These are phyloP conservation scores for Barbus barbus DNA, from an alignment of 2,113 vertebrate genomes.

Conservation along the genomic window DNA sequence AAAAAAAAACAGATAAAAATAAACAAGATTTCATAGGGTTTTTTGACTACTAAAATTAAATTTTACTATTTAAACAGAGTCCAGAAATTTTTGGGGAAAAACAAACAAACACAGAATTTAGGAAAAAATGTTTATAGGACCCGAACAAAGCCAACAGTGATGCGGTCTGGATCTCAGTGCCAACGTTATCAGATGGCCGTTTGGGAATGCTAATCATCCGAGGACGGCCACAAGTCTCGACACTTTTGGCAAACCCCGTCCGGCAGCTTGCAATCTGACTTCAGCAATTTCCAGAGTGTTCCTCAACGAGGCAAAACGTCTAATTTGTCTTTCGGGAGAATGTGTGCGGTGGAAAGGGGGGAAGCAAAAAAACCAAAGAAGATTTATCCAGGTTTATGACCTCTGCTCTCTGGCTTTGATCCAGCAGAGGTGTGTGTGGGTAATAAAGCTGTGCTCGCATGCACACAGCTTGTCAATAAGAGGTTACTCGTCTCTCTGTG, in stretches of 20 bases:
- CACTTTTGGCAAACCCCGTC: conserved; percentile 37
- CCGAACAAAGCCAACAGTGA: too few species aligned
- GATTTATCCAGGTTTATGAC: conserved; percentile 34
- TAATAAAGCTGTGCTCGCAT: conserved; percentile 20
- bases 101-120: too few species aligned
- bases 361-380: background rate
- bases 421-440: conserved; percentile 13
- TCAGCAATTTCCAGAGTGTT: conserved; percentile 4
- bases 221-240: conserved; percentile 17
- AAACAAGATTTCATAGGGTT: too few species aligned
- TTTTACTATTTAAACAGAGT: too few species aligned
- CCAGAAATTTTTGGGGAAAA: too few species aligned
- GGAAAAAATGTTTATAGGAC: too few species aligned
- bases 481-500: conserved; percentile 27
- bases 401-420: conserved; percentile 24
- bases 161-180: background rate
- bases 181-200: background rate
- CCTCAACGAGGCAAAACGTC: background rate
- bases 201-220: conserved; percentile 29
- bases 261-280: background rate
- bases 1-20: too few species aligned
- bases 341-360: background rate
- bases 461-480: conserved; percentile 33
- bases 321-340: conserved; percentile 14
- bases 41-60: too few species aligned